Conservation (phyloP, 2,888 invertebrate genomes). For the Drosophila helvetica region DNA sequence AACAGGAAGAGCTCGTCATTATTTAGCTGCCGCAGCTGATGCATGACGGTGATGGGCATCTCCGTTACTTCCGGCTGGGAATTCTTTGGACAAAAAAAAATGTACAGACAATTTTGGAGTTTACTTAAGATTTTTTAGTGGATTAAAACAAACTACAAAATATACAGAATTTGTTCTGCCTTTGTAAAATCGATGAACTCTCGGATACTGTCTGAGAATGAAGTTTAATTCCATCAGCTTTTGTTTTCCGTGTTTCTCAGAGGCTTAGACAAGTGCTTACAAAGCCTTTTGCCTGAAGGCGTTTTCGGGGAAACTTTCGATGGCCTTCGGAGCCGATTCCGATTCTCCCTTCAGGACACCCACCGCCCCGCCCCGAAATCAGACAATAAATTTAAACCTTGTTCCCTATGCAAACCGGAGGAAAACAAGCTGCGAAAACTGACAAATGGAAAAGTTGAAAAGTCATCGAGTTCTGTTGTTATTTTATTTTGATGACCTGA, state of each 20-base stretch:
- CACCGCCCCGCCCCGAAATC: neutral
- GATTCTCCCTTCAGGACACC: neutral
- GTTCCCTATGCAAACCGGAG: neutral
- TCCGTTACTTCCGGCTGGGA: no score
- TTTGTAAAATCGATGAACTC: neutral
- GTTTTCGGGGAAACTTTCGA: neutral
- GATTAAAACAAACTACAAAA: neutral
- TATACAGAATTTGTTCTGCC: neutral
- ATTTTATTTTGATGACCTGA: slow-evolving; percentile 25
- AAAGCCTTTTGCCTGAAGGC: neutral
- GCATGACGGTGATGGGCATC: neutral
- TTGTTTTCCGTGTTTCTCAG: neutral
- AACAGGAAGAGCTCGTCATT: slow-evolving; percentile 38
- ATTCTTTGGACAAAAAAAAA: neutral
- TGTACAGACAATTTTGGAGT: neutral
- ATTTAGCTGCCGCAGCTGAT: slow-evolving; percentile 31
- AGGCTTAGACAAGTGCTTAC: neutral
- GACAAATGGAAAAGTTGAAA: slow-evolving; percentile 10
- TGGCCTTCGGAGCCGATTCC: neutral
- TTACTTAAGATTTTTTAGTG: neutral
- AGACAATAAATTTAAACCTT: slow-evolving; percentile 11
- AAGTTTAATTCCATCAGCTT: neutral
- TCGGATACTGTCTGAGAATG: neutral
- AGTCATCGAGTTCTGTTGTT: slow-evolving; percentile 20
- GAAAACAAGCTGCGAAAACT: neutral